phyloP scores from a whole-genome alignment of 2,113 vertebrate species.

The Heteronetta atricapilla region DNA sequence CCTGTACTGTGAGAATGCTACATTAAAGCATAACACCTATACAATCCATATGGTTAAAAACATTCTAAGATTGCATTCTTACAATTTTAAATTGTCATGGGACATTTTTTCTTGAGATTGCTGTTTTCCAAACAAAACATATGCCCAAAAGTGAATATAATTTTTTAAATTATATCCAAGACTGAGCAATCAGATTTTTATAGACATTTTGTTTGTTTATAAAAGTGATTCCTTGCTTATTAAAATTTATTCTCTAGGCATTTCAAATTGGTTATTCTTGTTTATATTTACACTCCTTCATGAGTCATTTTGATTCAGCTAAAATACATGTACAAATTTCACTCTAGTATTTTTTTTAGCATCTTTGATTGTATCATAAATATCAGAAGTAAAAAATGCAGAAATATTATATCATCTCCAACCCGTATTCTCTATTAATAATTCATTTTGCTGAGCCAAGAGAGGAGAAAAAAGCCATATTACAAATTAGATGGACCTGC shows the following conservation, averaged over 20 bases:
- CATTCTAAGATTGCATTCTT: background rate
- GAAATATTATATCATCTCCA: background rate
- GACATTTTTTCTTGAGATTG: background rate
- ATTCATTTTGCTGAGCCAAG: background rate
- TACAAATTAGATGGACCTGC: background rate
- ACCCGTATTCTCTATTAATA: background rate
- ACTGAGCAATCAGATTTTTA: background rate
- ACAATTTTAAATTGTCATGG: background rate
- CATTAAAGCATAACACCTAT: background rate
- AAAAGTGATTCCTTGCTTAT: background rate
- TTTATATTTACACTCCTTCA: background rate
- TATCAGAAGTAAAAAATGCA: background rate
- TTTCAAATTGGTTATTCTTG: background rate
- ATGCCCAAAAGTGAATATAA: background rate
- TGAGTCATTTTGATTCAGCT: background rate
- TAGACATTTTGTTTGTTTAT: background rate
- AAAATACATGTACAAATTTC: background rate
- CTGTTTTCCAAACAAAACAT: background rate
- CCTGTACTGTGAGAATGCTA: background rate
- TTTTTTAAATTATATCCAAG: background rate
- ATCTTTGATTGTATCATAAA: background rate
- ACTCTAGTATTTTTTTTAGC: background rate
- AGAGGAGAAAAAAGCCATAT: background rate
- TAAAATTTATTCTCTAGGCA: background rate
- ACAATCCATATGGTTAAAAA: background rate